Base-by-base conservation (phyloP, 2,888 invertebrate genomes). In the Ypsolopha sequella region DNA sequence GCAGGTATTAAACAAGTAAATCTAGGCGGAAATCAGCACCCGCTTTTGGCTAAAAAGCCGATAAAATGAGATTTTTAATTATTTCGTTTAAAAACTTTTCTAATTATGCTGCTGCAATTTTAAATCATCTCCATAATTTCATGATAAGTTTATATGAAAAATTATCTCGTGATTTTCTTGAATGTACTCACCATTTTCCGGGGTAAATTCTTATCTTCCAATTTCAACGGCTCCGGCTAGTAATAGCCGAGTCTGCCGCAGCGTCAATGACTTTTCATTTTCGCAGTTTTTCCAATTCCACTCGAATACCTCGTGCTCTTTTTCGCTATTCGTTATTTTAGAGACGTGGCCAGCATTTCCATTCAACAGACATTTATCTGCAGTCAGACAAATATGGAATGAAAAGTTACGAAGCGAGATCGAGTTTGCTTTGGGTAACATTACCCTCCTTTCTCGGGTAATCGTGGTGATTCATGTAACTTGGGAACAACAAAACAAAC, bases 401-500 rank as follows among this genome's bases (percentile, higher is more conserved):
- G 24, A 4, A 24, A 24, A 24, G 2, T 24, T 24, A 24, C 11
- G 10, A 10, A 39, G 11, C 39, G 39, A 41, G 34, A 47, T 47
- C 13, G 33, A 47, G 47, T 47, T 36, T 11, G 47, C n/a, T 36
- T 11, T 9, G 9, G 33, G 47, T 36, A 36, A 47, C 47, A 47
- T 47, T 47, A 47, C 9, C 47, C 36, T 14, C 14, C 9, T 36
- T 36, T 13, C 34, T 3, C 6, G 36, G 14, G 45, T 45, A 45
- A 45, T 45, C 36, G 11, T 14, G 13, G 11, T 36, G 13, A 35
- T 63, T 63, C 65, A 67, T 66, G 65, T 68, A 76, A 75, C 72
- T 76, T 68, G 61, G 68, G 36, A 76, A 74, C 70, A 71, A 73
- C 62, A 62, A 68, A 62, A 71, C 66, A 68, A 73, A 71, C 66